Conservation (phyloP, 2,888 invertebrate species). For the Sepiola atlantica region DNA sequence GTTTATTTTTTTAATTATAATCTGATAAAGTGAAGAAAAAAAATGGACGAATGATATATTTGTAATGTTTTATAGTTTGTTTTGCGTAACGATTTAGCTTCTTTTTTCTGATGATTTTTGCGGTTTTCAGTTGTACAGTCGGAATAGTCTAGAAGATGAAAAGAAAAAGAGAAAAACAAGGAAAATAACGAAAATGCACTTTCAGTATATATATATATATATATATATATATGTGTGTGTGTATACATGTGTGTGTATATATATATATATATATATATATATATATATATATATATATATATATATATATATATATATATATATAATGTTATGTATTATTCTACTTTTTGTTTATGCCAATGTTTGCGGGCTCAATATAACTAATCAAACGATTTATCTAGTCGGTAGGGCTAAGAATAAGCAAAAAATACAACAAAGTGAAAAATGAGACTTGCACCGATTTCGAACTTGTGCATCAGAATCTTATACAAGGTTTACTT, state of each 20-base stretch:
- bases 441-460: no score
- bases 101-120: neutral
- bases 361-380: neutral
- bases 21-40: neutral
- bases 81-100: neutral
- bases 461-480: neutral
- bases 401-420: no score
- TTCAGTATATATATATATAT: neutral
- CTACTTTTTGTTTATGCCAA: neutral
- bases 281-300: conserved; percentile 22
- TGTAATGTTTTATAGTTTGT: neutral
- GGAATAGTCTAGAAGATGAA: neutral
- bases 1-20: neutral
- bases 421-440: no score
- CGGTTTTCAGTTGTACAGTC: neutral
- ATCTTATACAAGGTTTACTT: no score
- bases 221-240: neutral
- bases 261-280: neutral
- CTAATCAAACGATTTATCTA: neutral
- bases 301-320: neutral
- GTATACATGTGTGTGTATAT: neutral
- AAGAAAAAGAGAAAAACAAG: neutral
- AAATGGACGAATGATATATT: neutral
- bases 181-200: neutral
- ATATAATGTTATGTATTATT: no score